Evolutionary conservation across 2,888 invertebrate species (phyloP).

Genomic region (Drosophila rubida): DNA sequence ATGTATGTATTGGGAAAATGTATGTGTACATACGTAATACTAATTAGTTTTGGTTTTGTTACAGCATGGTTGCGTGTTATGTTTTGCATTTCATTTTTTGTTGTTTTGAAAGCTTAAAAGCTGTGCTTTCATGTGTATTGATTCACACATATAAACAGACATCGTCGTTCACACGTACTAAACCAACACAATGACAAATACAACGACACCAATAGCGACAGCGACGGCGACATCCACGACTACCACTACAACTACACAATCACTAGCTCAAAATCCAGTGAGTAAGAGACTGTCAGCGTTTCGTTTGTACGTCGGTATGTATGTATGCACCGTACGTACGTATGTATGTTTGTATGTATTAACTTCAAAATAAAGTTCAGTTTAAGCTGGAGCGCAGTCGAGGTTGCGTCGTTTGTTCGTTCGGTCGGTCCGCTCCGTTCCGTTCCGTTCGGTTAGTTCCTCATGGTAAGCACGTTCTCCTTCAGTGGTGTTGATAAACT

Average conservation of each 20-base stretch:
- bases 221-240: background rate
- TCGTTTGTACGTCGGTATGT: constrained; percentile 26
- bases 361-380: constrained; percentile 78
- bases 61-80: constrained; percentile 77
- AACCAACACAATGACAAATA: constrained; percentile 2
- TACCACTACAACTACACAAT: constrained; percentile 15
- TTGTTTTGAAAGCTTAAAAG: constrained; percentile 73
- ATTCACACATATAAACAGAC: constrained; percentile 23
- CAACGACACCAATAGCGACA: background rate
- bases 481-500: constrained; percentile 60
- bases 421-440: constrained; percentile 68
- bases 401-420: constrained; percentile 74
- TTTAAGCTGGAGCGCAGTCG: constrained; percentile 79
- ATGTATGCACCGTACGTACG: constrained; percentile 24
- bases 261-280: constrained; percentile 33
- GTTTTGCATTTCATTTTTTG: constrained; percentile 75
- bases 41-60: constrained; percentile 74
- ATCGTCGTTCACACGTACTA: constrained; percentile 14
- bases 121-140: constrained; percentile 71
- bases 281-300: constrained; percentile 41
- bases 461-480: constrained; percentile 77
- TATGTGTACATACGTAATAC: constrained; percentile 70
- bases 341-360: constrained; percentile 55
- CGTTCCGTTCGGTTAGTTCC: constrained; percentile 70
- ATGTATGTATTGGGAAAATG: constrained; percentile 13